These are phyloP conservation scores for Holcopasites calliopsidis DNA, from an alignment of 1,140 invertebrate species.

Conservation along the genomic window DNA sequence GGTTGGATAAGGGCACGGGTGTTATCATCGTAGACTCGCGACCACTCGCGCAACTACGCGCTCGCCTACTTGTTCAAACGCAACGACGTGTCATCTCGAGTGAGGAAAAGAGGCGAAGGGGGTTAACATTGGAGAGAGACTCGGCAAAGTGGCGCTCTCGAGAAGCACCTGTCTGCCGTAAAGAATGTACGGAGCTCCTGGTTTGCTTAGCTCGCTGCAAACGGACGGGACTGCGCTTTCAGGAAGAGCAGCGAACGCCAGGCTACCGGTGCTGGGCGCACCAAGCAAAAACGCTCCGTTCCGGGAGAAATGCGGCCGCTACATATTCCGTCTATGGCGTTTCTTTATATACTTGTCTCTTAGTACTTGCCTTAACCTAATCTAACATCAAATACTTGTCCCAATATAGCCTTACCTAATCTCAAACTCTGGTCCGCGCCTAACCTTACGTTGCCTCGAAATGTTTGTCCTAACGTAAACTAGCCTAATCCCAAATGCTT, in stretches of 20 bases:
- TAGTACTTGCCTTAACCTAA: too few species aligned
- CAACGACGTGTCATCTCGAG: constrained; percentile 39
- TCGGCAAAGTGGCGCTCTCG: constrained; percentile 61
- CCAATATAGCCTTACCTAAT: too few species aligned
- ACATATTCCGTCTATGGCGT: too few species aligned
- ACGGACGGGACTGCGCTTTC: constrained; percentile 27
- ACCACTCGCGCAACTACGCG: not conserved
- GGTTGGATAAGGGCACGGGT: not conserved
- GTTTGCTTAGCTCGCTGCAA: constrained; percentile 66
- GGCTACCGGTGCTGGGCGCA: too few species aligned
- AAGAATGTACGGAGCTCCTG: constrained; percentile 70
- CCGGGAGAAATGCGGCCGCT: too few species aligned
- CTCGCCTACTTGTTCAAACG: constrained; percentile 21
- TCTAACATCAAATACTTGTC: too few species aligned
- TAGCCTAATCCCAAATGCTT: too few species aligned
- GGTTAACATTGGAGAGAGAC: constrained; percentile 14
- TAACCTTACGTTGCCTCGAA: too few species aligned
- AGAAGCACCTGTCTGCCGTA: constrained; percentile 66
- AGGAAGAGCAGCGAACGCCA: too few species aligned
- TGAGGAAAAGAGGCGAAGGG: not conserved
- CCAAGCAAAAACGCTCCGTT: not conserved
- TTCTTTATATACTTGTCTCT: too few species aligned
- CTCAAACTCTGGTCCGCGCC: too few species aligned
- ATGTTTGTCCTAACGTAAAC: too few species aligned
- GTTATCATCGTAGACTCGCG: constrained; percentile 22